These are phyloP conservation scores for Isaurus tuberculatus DNA, from an alignment of 92 coral and sea anemone species.

Conservation along the genomic window DNA sequence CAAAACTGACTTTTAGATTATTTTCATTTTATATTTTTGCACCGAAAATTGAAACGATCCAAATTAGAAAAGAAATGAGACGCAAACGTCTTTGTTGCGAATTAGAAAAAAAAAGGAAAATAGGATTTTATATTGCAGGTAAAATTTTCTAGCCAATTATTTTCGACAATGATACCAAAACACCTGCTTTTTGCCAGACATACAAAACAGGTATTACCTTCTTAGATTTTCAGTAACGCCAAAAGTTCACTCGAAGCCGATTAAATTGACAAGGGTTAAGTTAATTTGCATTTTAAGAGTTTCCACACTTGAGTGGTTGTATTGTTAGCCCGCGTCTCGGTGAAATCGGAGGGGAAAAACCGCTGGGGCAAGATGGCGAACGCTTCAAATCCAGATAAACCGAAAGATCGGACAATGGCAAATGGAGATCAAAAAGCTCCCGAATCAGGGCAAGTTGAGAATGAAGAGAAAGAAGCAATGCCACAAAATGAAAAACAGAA, in stretches of 20 bases:
- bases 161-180: slow-evolving; percentile 28
- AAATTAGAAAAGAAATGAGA: background rate
- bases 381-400: background rate
- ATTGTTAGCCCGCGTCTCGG: background rate
- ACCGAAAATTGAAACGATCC: too few relatives aligned
- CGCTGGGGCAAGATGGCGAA: slow-evolving; percentile 26
- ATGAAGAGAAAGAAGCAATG: slow-evolving; percentile 65
- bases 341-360: slow-evolving; percentile 31
- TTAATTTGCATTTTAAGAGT: slow-evolving; percentile 40
- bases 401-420: background rate
- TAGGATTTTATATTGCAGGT: background rate
- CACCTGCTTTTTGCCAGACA: slow-evolving; percentile 41
- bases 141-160: slow-evolving; percentile 8
- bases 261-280: slow-evolving; percentile 16
- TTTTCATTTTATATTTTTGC: too few relatives aligned
- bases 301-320: background rate
- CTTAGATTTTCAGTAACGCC: background rate
- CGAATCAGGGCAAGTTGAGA: slow-evolving; percentile 14
- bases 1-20: too few relatives aligned
- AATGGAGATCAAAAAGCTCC: slow-evolving; percentile 10
- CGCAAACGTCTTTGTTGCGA: background rate
- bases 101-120: background rate
- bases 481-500: slow-evolving; percentile 56
- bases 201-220: slow-evolving; percentile 45
- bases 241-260: background rate